Conservation (phyloP, 2,888 invertebrate genomes). For the Tipula lateralis region DNA sequence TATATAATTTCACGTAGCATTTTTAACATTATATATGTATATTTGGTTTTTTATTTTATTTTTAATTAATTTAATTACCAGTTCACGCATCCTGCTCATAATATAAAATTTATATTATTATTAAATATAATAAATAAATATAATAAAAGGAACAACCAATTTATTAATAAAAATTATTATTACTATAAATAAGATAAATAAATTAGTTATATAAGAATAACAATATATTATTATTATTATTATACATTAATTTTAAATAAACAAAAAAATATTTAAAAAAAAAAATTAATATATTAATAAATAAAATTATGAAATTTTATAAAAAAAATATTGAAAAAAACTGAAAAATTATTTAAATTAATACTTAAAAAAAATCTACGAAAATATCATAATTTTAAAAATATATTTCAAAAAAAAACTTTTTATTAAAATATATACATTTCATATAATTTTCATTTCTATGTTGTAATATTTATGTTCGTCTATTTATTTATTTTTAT, state of each 20-base stretch:
- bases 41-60: not conserved
- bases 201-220: constrained; percentile 19
- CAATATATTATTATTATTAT: constrained; percentile 14
- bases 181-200: not conserved
- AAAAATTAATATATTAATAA: not conserved
- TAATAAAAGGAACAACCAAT: not conserved
- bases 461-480: not conserved
- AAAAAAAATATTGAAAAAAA: constrained; percentile 3
- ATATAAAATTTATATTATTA: constrained; percentile 14
- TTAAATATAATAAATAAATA: not conserved
- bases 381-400: constrained; percentile 24
- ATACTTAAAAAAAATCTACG: not conserved
- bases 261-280: not conserved
- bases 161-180: not conserved
- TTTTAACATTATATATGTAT: not conserved
- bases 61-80: not conserved
- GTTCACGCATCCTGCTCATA: not conserved
- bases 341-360: not conserved
- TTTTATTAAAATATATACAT: not conserved
- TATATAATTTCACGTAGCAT: not conserved
- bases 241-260: constrained; percentile 3
- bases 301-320: constrained; percentile 24
- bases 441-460: not conserved
- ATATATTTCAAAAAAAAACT: not conserved
- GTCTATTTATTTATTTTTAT: not conserved